Percentiles rank a stretch among this genome's conserved stretches.
phyloP scores from a whole-genome alignment of 2,113 vertebrate species.

The Cololabis saira region DNA sequence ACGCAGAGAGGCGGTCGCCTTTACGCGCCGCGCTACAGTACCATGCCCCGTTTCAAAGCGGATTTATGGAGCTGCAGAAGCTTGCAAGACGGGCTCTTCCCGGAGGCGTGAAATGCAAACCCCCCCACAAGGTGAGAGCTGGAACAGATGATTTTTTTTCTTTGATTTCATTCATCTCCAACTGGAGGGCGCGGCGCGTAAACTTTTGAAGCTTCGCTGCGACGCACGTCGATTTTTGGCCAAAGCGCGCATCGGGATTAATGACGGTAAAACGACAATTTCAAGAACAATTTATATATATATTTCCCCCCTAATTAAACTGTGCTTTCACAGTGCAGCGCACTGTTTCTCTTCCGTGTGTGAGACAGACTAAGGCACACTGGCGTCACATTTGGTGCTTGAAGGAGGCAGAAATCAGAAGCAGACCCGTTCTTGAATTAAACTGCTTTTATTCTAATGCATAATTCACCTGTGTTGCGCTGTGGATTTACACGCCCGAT shows the following conservation, averaged over 20 bases:
- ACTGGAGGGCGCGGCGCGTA: constrained; percentile 37
- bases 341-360: background rate
- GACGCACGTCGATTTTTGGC: constrained; percentile 39
- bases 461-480: too few relatives aligned
- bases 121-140: constrained; percentile 62
- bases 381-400: too few relatives aligned
- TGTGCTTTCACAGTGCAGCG: background rate
- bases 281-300: constrained; percentile 5
- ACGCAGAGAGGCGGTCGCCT: constrained; percentile 43
- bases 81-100: constrained; percentile 22
- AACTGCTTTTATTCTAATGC: background rate
- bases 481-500: too few relatives aligned
- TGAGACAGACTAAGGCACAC: background rate
- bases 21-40: constrained; percentile 17
- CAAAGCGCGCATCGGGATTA: constrained; percentile 21
- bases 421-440: background rate
- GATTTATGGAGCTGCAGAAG: constrained; percentile 61
- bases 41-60: constrained; percentile 70
- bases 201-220: constrained; percentile 60
- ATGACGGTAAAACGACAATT: constrained; percentile 17
- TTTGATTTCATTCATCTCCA: background rate
- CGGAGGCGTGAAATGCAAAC: constrained; percentile 38
- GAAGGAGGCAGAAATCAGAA: background rate
- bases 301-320: background rate
- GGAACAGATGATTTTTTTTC: background rate